A percentile compares a stretch with the other conserved stretches of the same genome.
These are phyloP conservation scores for Dicerorhinus sumatrensis DNA, from an alignment of 2,113 vertebrate species.

Conservation along the genomic window DNA sequence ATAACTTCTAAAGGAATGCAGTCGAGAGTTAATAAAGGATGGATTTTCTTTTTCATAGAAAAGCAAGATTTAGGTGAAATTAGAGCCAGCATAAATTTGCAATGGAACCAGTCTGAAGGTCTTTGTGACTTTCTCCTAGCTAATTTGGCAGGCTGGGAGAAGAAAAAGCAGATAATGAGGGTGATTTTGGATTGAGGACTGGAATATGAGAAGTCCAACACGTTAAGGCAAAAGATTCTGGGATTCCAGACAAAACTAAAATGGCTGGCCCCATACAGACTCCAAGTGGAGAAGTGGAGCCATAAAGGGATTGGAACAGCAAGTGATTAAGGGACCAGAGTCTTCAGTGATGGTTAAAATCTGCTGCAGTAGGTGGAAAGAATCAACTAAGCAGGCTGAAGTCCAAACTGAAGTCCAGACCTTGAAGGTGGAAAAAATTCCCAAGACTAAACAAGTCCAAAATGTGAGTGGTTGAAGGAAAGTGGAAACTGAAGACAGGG, in stretches of 20 bases:
- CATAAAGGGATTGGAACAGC: neutral
- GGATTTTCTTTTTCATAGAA: neutral
- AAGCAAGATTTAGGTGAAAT: neutral
- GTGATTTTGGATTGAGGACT: neutral
- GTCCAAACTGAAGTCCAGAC: neutral
- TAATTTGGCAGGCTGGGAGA: neutral
- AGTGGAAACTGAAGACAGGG: neutral
- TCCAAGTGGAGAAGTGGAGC: neutral
- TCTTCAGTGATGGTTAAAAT: neutral
- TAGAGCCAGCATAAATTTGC: neutral
- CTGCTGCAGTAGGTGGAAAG: neutral
- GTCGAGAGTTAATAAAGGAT: neutral
- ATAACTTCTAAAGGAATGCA: neutral
- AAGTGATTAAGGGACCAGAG: neutral
- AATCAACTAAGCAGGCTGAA: neutral
- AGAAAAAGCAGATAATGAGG: neutral
- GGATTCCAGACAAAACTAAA: neutral
- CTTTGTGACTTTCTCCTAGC: slow-evolving; percentile 6
- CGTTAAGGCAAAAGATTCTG: neutral
- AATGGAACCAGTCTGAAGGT: neutral
- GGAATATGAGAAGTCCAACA: neutral
- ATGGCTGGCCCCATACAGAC: neutral
- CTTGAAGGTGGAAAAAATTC: neutral
- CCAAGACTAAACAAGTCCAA: neutral
- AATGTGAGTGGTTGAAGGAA: neutral